Percentiles rank a stretch among this genome's conserved stretches.
phyloP scores from a whole-genome alignment of 2,113 vertebrate species.

The Larimichthys crocea region DNA sequence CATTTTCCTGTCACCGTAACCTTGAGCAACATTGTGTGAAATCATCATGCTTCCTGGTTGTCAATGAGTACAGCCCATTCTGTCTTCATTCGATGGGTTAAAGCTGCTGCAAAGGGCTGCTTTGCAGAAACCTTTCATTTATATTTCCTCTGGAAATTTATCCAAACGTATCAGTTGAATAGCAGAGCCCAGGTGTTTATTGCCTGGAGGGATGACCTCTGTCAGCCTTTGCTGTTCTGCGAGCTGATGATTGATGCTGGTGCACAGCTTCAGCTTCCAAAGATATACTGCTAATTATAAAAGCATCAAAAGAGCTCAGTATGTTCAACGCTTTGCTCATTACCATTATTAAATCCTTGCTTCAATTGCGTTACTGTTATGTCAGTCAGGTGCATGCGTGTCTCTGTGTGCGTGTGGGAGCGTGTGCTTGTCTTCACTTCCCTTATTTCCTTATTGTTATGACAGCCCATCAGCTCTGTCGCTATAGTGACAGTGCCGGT shows the following conservation, averaged over 20 bases:
- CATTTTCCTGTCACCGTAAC: constrained; percentile 18
- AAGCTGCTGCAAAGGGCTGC: neutral
- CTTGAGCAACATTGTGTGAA: constrained; percentile 1
- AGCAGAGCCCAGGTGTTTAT: constrained; percentile 36
- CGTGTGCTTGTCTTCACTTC: constrained; percentile 9
- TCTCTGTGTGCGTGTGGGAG: neutral
- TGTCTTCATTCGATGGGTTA: constrained; percentile 13
- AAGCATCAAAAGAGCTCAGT: constrained; percentile 20
- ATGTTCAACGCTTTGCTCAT: constrained; percentile 22
- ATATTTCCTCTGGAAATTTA: constrained; percentile 1
- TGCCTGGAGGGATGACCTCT: constrained; percentile 44
- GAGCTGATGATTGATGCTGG: constrained; percentile 39
- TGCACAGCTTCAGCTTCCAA: constrained; percentile 11
- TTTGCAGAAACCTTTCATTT: neutral
- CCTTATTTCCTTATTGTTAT: constrained; percentile 21
- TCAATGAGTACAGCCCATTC: constrained; percentile 1
- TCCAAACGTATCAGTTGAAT: constrained; percentile 4
- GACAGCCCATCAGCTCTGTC: constrained; percentile 67
- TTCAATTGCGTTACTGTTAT: constrained; percentile 28
- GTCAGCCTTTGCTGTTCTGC: constrained; percentile 20
- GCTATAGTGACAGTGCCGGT: constrained; percentile 60
- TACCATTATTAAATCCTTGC: constrained; percentile 8
- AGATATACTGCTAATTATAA: constrained; percentile 41
- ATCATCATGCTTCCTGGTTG: constrained; percentile 27
- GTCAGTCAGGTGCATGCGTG: constrained; percentile 14